A percentile compares a stretch with the other conserved stretches of the same genome.
Conservation (phyloP, 2,113 vertebrate genomes). For the cat (Felis catus) region DNA sequence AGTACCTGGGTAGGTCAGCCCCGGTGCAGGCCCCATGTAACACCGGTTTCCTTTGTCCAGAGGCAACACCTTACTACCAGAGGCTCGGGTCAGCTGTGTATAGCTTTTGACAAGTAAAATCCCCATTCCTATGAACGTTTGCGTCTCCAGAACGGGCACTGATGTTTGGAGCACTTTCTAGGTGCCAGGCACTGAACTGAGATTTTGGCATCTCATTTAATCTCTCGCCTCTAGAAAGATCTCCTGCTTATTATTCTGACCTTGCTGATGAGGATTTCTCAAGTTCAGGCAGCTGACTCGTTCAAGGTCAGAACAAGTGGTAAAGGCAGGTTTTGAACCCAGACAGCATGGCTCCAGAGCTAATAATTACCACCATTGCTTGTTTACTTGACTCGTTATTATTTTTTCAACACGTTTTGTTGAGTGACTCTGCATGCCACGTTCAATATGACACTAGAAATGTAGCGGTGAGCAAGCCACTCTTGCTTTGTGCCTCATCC, state of each 20-base stretch:
- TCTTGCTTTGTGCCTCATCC: neutral
- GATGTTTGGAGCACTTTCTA: neutral
- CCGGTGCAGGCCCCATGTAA: neutral
- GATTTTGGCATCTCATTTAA: neutral
- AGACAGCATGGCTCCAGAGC: neutral
- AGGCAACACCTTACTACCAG: neutral
- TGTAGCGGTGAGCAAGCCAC: neutral
- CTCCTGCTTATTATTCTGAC: neutral
- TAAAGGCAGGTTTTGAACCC: neutral
- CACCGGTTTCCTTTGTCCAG: neutral
- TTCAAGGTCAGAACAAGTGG: neutral
- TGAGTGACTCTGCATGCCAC: neutral
- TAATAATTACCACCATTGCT: neutral
- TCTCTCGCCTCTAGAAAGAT: neutral
- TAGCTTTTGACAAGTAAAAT: neutral
- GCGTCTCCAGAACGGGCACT: neutral
- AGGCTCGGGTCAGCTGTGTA: neutral
- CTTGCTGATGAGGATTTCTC: neutral
- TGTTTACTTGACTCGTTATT: neutral
- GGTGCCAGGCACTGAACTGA: neutral
- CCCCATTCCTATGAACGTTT: rapidly evolving
- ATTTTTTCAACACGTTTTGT: neutral
- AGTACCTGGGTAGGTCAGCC: neutral
- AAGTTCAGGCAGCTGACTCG: neutral
- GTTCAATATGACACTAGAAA: neutral